phyloP scores from a whole-genome alignment of 2,888 invertebrate genomes.

The Cyclophora punctaria region DNA sequence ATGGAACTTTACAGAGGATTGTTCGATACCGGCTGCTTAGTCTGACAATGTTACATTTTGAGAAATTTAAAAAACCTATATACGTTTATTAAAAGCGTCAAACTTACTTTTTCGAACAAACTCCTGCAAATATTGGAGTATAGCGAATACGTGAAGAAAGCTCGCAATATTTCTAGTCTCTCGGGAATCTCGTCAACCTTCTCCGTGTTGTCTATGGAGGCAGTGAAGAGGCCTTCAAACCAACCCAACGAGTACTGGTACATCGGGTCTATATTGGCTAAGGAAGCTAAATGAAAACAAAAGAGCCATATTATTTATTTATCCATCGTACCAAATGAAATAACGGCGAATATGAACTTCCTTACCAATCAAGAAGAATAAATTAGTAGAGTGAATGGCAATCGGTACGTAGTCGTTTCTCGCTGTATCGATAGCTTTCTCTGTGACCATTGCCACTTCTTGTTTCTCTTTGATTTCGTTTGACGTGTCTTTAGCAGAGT shows the following conservation, averaged over 20 bases:
- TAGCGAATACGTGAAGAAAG: conserved; percentile 90
- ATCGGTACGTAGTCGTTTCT: conserved; percentile 92
- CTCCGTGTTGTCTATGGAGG: conserved; percentile 90
- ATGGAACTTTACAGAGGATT: no score
- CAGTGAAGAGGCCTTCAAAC: conserved; percentile 92
- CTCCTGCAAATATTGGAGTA: conserved; percentile 95
- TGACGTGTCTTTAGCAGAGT: conserved; percentile 90
- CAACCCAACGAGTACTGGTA: conserved; percentile 96
- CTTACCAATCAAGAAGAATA: conserved; percentile 92
- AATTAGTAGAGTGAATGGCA: conserved; percentile 89
- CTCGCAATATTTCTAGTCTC: conserved; percentile 82
- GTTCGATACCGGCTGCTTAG: no score
- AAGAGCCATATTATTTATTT: neutral
- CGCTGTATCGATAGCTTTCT: conserved; percentile 90
- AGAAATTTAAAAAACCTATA: no score
- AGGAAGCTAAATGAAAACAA: conserved; percentile 74
- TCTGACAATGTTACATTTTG: no score
- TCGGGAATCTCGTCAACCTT: conserved; percentile 86
- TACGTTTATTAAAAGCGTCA: no score
- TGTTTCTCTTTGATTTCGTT: conserved; percentile 96
- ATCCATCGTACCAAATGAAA: no score
- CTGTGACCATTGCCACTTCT: conserved; percentile 90
- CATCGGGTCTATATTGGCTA: conserved; percentile 97
- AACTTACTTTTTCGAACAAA: conserved; percentile 87
- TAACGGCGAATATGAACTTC: neutral